Evolutionary conservation across 2,888 invertebrate species (phyloP).

Genomic region (Seira sanloemensis): DNA sequence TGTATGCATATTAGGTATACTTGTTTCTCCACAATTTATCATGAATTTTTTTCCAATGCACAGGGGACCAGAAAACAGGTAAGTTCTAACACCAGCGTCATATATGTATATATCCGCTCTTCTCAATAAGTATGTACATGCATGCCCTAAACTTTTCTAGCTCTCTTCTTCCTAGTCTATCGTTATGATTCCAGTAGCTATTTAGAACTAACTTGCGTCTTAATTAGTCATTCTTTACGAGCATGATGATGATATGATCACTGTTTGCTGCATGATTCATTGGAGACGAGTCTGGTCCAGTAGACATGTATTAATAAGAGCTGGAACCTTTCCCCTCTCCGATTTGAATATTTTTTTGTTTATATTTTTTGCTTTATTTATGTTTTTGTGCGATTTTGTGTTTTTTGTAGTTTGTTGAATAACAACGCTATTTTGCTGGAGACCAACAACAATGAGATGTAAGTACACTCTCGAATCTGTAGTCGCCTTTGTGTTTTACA

Average conservation of each 20-base stretch:
- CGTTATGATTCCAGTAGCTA: not conserved
- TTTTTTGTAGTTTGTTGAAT: constrained; percentile 73
- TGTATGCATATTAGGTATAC: too few relatives aligned
- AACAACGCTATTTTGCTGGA: constrained; percentile 74
- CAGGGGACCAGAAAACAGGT: constrained; percentile 82
- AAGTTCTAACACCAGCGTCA: too few relatives aligned
- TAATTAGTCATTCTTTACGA: too few relatives aligned
- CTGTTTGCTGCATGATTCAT: constrained; percentile 31
- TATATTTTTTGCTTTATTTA: constrained; percentile 35
- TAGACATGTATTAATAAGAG: constrained; percentile 5
- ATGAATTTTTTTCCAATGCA: not conserved
- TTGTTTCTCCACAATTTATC: too few relatives aligned
- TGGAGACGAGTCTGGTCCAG: too few relatives aligned
- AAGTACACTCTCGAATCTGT: too few relatives aligned
- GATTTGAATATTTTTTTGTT: constrained; percentile 62
- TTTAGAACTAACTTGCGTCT: not conserved
- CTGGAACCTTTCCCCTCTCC: constrained; percentile 36
- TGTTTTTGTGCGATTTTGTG: constrained; percentile 53
- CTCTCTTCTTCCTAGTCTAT: not conserved
- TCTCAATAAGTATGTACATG: too few relatives aligned
- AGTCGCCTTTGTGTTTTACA: too few relatives aligned
- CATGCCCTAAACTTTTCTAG: not conserved
- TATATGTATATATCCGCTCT: too few relatives aligned
- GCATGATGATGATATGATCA: not conserved
- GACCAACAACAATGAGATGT: constrained; percentile 74